Evolutionary conservation across 2,888 invertebrate species (phyloP), one percentile per base, ranked within the genome.

Genomic region (Scaptomyza tumidula): DNA sequence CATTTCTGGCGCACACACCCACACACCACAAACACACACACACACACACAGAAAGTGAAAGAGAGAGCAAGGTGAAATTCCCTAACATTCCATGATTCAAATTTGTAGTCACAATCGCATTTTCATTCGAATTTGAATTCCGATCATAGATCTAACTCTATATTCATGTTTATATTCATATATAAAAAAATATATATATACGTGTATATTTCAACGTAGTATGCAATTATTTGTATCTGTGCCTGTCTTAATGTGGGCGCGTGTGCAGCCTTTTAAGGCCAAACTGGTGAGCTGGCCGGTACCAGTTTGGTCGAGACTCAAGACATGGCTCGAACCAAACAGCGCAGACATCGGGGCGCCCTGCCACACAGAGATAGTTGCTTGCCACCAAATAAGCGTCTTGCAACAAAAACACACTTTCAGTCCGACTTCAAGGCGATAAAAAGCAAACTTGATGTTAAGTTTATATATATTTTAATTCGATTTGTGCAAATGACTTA

Each of bases 291-390:
- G 53, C 48, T 50, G 29, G 45, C 46, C 48, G 48, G n/a, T 24
- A 58, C 27, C 33, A 43, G 27, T 49, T 43, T 58, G 31, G 14
- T 13, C 33, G 19, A 27, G 11, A 14, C 57, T 16, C 31, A 24
- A 10, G 14, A 7, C 19, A 7, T 33, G 27, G 27, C 41, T 41
- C 27, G n/a, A 11, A 37, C 41, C 33, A 35, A 37, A 62, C 57
- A 46, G 44, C 44, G 14, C 58, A 79, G 79, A 80, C 79, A 67
- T 69, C n/a, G 46, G 49, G 79, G 80, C 80, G 78, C 78, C 80
- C 65, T 57, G 27, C 45, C 10, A 37, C 50, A 19, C 56, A 14
- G 44, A 48, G 31, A 6, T 6, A 29, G 29, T 29, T 5, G 29
- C 29, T 29, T 33, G 33, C 10, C 35, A 39, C 13, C 35, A 56